Conservation (phyloP, 2,888 invertebrate species). For the Rhamphomyia laevipes region DNA sequence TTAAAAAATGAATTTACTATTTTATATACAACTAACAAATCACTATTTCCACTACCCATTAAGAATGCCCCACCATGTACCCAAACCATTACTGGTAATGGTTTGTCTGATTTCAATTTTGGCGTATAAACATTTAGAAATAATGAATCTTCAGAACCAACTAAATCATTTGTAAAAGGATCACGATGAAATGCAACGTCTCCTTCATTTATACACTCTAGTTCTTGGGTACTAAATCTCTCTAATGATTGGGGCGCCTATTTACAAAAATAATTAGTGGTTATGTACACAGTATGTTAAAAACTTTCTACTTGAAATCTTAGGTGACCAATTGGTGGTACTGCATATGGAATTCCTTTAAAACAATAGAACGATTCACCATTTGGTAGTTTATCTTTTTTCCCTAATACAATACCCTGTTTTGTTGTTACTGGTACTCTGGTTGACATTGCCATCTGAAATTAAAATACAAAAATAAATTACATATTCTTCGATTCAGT, state of each 20-base stretch:
- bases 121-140: slow-evolving; percentile 33
- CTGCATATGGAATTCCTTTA: slow-evolving; percentile 46
- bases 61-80: slow-evolving; percentile 34
- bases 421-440: slow-evolving; percentile 23
- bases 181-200: slow-evolving; percentile 27
- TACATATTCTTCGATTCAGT: too few relatives aligned
- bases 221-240: slow-evolving; percentile 23
- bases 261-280: neutral
- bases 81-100: slow-evolving; percentile 34
- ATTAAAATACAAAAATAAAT: too few relatives aligned
- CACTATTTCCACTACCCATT: slow-evolving; percentile 28
- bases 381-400: slow-evolving; percentile 30
- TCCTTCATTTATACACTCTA: slow-evolving; percentile 31
- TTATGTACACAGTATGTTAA: neutral
- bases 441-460: too few relatives aligned
- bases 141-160: slow-evolving; percentile 33
- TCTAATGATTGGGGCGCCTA: slow-evolving; percentile 30
- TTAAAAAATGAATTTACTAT: neutral
- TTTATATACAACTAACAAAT: slow-evolving; percentile 22
- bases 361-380: slow-evolving; percentile 39
- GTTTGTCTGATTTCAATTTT: slow-evolving; percentile 14
- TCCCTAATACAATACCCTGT: slow-evolving; percentile 42
- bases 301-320: slow-evolving; percentile 29
- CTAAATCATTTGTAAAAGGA: slow-evolving; percentile 18
- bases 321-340: slow-evolving; percentile 40